A percentile compares a stretch with the other conserved stretches of the same genome.
These are phyloP conservation scores for Neopipo cinnamomea DNA, from an alignment of 2,113 vertebrate species.

Conservation along the genomic window DNA sequence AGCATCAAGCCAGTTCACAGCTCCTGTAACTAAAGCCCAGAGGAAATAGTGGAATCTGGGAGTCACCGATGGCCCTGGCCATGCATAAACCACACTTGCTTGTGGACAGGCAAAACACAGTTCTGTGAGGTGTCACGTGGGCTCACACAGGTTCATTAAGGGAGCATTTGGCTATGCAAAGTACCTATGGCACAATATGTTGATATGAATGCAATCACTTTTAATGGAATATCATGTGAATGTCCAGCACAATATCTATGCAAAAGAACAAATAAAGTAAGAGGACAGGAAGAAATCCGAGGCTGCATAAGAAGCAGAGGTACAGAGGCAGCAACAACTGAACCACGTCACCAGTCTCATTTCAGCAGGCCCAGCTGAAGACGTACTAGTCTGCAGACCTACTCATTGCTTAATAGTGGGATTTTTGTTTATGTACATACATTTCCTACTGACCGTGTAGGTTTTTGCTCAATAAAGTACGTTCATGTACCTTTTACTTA, in stretches of 20 bases:
- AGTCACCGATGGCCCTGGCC: neutral
- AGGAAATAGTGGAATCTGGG: neutral
- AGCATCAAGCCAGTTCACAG: neutral
- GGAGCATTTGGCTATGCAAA: neutral
- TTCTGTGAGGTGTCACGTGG: neutral
- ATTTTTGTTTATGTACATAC: neutral
- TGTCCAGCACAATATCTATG: neutral
- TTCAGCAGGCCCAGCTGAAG: neutral
- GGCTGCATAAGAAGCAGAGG: neutral
- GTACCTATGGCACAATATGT: neutral
- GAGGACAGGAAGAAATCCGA: neutral
- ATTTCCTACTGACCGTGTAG: neutral
- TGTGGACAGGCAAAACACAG: rapidly evolving
- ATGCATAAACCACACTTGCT: neutral
- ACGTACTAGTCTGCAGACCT: neutral
- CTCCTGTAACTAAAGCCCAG: neutral
- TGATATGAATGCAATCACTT: neutral
- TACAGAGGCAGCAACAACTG: neutral
- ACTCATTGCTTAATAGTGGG: neutral
- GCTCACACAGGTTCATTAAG: neutral
- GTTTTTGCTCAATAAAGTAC: neutral
- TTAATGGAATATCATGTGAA: neutral
- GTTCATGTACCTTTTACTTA: neutral
- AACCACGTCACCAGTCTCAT: neutral
- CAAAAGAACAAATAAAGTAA: neutral